These are phyloP conservation scores for Drosophila parabipectinata DNA, from an alignment of 1,140 invertebrate species.

Conservation along the genomic window DNA sequence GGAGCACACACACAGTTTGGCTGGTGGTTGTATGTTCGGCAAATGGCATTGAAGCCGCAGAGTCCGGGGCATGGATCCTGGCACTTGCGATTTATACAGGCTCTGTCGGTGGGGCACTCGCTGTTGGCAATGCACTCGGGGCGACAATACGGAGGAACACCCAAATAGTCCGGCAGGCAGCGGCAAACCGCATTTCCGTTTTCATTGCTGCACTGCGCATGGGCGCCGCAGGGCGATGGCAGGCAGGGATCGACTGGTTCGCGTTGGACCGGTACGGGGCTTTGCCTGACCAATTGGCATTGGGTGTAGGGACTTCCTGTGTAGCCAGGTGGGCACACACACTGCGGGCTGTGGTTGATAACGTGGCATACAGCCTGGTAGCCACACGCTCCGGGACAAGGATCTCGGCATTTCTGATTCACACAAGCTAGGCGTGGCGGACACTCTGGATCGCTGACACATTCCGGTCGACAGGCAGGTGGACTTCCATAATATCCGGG, in stretches of 20 bases:
- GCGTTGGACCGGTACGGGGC: constrained; percentile 88
- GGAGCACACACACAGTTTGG: constrained; percentile 88
- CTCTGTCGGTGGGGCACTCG: constrained; percentile 88
- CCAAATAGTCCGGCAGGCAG: constrained; percentile 88
- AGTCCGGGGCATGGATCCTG: constrained; percentile 86
- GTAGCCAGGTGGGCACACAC: constrained; percentile 88
- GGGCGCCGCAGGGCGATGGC: constrained; percentile 90
- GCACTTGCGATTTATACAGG: constrained; percentile 88
- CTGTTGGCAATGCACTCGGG: constrained; percentile 88
- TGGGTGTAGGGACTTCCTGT: constrained; percentile 89
- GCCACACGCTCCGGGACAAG: constrained; percentile 86
- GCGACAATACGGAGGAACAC: constrained; percentile 88
- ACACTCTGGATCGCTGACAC: constrained; percentile 86
- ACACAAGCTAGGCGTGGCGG: constrained; percentile 85
- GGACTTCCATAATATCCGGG: constrained; percentile 86
- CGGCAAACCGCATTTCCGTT: constrained; percentile 88
- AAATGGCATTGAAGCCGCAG: constrained; percentile 88
- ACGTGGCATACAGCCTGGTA: constrained; percentile 91
- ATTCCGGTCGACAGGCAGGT: constrained; percentile 86
- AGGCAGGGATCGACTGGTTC: constrained; percentile 88
- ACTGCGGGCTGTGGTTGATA: constrained; percentile 92
- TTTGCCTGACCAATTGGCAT: constrained; percentile 88
- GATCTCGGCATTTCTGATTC: constrained; percentile 86
- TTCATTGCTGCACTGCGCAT: constrained; percentile 88
- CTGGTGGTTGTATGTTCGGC: constrained; percentile 87